Evolutionary conservation across 1,140 invertebrate genomes (phyloP), one percentile per base, ranked within the genome.

Genomic region (Ceratina australensis): DNA sequence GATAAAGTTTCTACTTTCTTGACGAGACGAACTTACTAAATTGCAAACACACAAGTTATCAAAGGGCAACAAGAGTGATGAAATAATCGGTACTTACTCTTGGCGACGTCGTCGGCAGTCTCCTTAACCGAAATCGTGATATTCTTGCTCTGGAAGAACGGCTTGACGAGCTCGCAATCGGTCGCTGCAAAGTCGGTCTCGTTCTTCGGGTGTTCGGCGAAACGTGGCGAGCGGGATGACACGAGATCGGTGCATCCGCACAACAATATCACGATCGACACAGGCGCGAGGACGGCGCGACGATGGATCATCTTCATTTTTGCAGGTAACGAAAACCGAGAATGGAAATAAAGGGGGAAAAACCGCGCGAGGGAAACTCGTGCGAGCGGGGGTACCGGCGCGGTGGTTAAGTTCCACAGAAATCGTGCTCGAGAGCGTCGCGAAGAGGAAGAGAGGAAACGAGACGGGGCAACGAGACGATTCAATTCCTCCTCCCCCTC

Each of bases 71-170:
- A 18, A 15, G 2, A n/a, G 13, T 20, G 15, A 18, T 20, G 12
- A 3, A 60, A 49, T 1, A 26, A 26, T 28, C 2, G 69, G 22
- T 7, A 84, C 83, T 85, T 71, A 85, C 83, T 82, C 33, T 74
- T 85, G 0, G 52, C 26, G 2, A 15, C 12, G 49, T 81, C 57
- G n/a, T 60, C 57, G 33, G 42, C 4, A 7, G 15, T 28, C 42
- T n/a, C 16, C 8, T 74, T 52, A 72, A 49, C 69, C 49, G 47
- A 15, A 42, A 86, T 76, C 15, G 81, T 85, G 78, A 88, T 79
- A 71, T 90, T 91, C 52, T 87, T 84, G 65, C 81, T 82, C 18
- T 87, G 86, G 68, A 91, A 87, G 60, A 90, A 89, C 22, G 81
- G 59, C 52, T 80, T 82, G 22, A 90, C 83, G 18, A 67, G 73